phyloP scores from a whole-genome alignment of 2,888 invertebrate genomes.

The Drosophila aldrichi region DNA sequence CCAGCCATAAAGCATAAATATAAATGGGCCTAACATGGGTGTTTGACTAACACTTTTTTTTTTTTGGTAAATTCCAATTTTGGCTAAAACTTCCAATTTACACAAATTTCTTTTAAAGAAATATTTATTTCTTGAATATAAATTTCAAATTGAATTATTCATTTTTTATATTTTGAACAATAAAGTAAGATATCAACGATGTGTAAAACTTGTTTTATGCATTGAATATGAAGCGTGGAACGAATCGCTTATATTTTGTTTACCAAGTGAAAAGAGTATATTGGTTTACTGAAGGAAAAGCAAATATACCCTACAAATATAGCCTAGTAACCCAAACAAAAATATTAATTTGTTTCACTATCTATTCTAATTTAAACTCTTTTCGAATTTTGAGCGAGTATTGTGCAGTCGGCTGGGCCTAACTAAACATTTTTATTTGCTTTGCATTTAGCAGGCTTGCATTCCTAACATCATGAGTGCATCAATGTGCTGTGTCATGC shows the following conservation, averaged over 20 bases:
- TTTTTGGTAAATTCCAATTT: background rate
- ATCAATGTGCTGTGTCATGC: slow-evolving; percentile 8
- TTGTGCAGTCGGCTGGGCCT: background rate
- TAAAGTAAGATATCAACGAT: background rate
- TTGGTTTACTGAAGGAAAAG: background rate
- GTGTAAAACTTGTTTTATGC: background rate
- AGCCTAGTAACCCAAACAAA: too few relatives aligned
- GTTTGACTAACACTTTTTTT: background rate
- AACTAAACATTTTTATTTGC: background rate
- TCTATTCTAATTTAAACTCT: too few relatives aligned
- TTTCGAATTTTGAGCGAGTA: background rate
- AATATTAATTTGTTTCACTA: too few relatives aligned
- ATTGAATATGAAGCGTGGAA: background rate
- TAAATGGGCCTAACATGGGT: background rate
- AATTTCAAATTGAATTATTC: background rate
- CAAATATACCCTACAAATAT: too few relatives aligned
- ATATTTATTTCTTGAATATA: background rate
- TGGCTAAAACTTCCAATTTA: background rate
- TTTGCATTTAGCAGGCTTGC: background rate
- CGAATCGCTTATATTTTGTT: background rate
- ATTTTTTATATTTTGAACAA: background rate
- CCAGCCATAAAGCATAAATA: background rate
- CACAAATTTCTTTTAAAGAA: background rate
- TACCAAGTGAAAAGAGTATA: background rate
- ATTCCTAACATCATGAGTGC: background rate